phyloP scores from a whole-genome alignment of 2,888 invertebrate genomes.

The Alloplasta piceator region DNA sequence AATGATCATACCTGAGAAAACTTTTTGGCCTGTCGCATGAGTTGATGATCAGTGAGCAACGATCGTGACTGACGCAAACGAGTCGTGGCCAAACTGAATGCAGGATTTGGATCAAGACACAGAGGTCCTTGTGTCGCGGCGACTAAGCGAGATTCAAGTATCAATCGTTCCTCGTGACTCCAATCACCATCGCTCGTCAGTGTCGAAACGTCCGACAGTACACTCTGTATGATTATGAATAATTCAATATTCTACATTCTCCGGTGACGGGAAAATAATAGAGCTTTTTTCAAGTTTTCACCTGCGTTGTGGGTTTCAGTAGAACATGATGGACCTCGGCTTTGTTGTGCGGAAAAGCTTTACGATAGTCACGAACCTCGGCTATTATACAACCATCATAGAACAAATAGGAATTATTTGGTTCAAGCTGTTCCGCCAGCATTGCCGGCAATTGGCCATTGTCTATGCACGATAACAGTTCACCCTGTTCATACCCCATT shows the following conservation, averaged over 20 bases:
- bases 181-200: conserved; percentile 84
- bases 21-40: conserved; percentile 90
- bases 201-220: conserved; percentile 82
- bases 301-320: conserved; percentile 94
- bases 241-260: background rate
- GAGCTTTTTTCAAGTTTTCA: conserved; percentile 78
- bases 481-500: conserved; percentile 96
- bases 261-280: background rate
- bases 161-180: conserved; percentile 90
- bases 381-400: conserved; percentile 96
- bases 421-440: conserved; percentile 92
- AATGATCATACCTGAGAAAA: conserved; percentile 88
- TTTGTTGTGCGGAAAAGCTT: conserved; percentile 90
- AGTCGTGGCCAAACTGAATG: conserved; percentile 90
- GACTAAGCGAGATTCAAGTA: conserved; percentile 93
- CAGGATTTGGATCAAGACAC: conserved; percentile 94
- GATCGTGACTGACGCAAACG: conserved; percentile 90
- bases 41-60: conserved; percentile 89
- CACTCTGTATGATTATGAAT: conserved; percentile 70
- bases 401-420: conserved; percentile 93
- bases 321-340: conserved; percentile 95
- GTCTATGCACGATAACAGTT: conserved; percentile 93
- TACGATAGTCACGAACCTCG: conserved; percentile 95
- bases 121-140: conserved; percentile 94
- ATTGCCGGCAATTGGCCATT: conserved; percentile 95